phyloP scores from a whole-genome alignment of 2,797 vertebrate genomes.

The Periophthalmus magnuspinnatus region DNA sequence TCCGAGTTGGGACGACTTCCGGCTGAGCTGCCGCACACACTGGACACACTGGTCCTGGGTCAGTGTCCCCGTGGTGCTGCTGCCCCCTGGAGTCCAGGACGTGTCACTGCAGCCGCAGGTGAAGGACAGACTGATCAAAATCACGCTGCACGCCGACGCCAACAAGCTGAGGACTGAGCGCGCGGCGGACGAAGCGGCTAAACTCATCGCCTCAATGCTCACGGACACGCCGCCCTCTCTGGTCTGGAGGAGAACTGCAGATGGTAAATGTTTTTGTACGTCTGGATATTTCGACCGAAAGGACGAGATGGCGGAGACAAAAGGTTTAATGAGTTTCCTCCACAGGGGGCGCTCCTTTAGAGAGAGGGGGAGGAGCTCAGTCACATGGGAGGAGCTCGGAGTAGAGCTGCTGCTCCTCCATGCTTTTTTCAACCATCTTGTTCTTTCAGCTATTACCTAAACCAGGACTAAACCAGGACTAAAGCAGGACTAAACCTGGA shows the following conservation, averaged over 20 bases:
- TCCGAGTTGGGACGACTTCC: constrained; percentile 33
- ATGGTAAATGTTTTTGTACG: constrained; percentile 24
- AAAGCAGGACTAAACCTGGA: too few relatives aligned
- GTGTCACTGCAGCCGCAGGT: constrained; percentile 44
- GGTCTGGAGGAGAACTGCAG: constrained; percentile 50
- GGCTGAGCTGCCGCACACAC: constrained; percentile 28
- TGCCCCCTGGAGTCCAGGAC: constrained; percentile 43
- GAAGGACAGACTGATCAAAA: constrained; percentile 79
- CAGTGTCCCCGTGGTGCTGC: constrained; percentile 23
- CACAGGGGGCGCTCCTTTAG: too few relatives aligned
- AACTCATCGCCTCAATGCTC: constrained; percentile 81
- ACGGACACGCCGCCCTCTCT: constrained; percentile 71
- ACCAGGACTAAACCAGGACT: too few relatives aligned
- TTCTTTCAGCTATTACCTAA: too few relatives aligned
- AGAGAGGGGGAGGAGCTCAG: too few relatives aligned
- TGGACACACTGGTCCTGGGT: neutral
- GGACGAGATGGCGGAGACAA: too few relatives aligned
- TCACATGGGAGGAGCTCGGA: too few relatives aligned
- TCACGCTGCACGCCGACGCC: constrained; percentile 82
- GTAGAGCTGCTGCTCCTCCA: too few relatives aligned
- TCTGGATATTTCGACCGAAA: neutral
- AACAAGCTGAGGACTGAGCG: constrained; percentile 79
- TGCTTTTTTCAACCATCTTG: too few relatives aligned
- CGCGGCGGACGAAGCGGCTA: constrained; percentile 80
- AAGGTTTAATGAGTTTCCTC: too few relatives aligned